Evolutionary conservation across 1,140 invertebrate species (phyloP), one percentile per base, ranked within the genome.

Genomic region (Atta cephalotes): DNA sequence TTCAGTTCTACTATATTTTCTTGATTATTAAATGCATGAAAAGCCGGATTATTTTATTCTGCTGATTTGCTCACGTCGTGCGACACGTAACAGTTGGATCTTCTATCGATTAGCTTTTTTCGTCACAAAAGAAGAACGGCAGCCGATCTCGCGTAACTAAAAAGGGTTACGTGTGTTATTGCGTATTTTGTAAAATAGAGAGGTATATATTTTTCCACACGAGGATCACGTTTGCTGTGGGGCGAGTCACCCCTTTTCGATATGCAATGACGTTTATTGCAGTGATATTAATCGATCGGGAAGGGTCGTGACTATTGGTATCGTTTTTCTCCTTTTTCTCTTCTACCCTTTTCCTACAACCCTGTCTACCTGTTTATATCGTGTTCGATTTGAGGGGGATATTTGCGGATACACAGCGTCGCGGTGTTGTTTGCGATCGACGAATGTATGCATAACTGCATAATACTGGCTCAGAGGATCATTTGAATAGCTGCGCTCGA

Each of bases 281-380:
- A 81, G 87, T 89, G 87, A 89, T 89, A 90, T 88, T 90, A 89
- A 90, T 88, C 87, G 89, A 87, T 88, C 80, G 58, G 74, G 70
- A 88, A 86, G 84, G 79, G 76, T 78, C 53, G 63, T 84, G 53
- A 82, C 82, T 88, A 58, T 80, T 76, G 65, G 35, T 21, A 66
- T 87, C 88, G 77, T 80, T 88, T 88, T 80, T 89, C 70, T 77
- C 79, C 25, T 79, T 21, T 87, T 21, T 35, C 71, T 87, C 76
- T 35, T 65, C 84, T 85, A 18, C 39, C 18, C 51, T 81, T 85
- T 86, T 82, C 60, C 74, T 85, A 53, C 63, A 66, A 76, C 21
- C 82, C 85, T 68, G 84, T 87, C 81, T 85, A 88, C 80, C 85
- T 90, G 81, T 87, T 90, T 88, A 74, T 81, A 85, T 85, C 79